Percentiles rank a stretch among this genome's conserved stretches.
phyloP scores from a whole-genome alignment of 2,888 invertebrate genomes.

The Spodoptera picta region DNA sequence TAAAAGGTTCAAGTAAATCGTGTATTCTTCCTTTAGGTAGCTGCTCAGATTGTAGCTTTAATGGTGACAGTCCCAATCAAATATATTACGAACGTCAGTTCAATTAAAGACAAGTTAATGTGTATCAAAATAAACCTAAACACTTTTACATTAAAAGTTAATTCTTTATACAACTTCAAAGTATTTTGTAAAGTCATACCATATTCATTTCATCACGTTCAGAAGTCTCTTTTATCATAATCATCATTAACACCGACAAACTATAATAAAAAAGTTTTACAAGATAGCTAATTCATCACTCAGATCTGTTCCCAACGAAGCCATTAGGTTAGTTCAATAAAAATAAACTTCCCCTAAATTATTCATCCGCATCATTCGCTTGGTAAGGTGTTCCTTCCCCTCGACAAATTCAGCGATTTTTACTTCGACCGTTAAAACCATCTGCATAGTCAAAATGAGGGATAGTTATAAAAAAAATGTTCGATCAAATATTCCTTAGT shows the following conservation, averaged over 20 bases:
- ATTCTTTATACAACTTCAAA: too few species aligned
- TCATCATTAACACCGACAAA: too few species aligned
- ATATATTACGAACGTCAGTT: too few species aligned
- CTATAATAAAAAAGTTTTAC: too few species aligned
- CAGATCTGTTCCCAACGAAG: conserved; percentile 7
- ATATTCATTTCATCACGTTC: too few species aligned
- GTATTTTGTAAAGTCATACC: too few species aligned
- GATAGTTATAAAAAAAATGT: conserved; percentile 6
- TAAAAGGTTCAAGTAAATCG: conserved; percentile 21
- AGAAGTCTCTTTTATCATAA: too few species aligned
- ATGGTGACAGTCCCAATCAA: too few species aligned
- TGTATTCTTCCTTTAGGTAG: conserved; percentile 4
- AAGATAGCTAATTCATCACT: not conserved
- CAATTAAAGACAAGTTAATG: too few species aligned
- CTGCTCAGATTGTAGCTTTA: too few species aligned
- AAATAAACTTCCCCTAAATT: conserved; percentile 36
- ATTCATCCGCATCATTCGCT: conserved; percentile 42
- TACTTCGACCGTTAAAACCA: conserved; percentile 54
- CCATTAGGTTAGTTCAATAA: conserved; percentile 20
- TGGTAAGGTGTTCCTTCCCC: conserved; percentile 43
- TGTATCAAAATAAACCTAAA: not conserved
- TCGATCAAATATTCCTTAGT: conserved; percentile 10
- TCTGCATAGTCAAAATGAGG: conserved; percentile 51
- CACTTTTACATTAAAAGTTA: not conserved
- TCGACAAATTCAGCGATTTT: conserved; percentile 39